A percentile compares a stretch with the other conserved stretches of the same genome.
Evolutionary conservation across 2,888 invertebrate genomes (phyloP).

Genomic region (Callyntrura sp.): DNA sequence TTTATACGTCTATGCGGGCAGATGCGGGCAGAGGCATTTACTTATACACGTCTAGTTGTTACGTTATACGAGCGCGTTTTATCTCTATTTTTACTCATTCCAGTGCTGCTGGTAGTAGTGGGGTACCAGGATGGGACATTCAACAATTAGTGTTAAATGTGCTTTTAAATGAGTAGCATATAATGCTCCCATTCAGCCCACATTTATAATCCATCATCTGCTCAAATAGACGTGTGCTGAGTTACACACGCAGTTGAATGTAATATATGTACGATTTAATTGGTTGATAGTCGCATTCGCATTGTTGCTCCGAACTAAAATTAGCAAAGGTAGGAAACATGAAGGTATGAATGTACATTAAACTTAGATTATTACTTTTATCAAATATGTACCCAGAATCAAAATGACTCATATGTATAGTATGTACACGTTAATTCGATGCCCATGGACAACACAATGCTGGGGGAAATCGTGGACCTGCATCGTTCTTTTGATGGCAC

Average conservation of each 20-base stretch:
- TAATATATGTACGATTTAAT: slow-evolving; percentile 5
- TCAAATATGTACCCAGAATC: slow-evolving; percentile 25
- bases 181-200: too few species aligned
- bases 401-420: not conserved
- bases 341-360: too few species aligned
- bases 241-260: not conserved
- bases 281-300: slow-evolving; percentile 14
- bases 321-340: too few species aligned
- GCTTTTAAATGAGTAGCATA: slow-evolving; percentile 1
- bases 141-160: slow-evolving; percentile 37
- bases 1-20: too few species aligned
- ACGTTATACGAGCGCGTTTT: slow-evolving; percentile 25
- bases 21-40: too few species aligned
- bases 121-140: slow-evolving; percentile 20
- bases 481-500: not conserved
- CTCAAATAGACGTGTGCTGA: too few species aligned
- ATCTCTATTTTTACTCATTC: slow-evolving; percentile 28
- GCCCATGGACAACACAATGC: slow-evolving; percentile 7
- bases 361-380: slow-evolving; percentile 50
- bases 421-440: too few species aligned
- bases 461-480: not conserved
- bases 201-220: too few species aligned
- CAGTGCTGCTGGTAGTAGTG: not conserved
- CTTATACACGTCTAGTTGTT: too few species aligned
- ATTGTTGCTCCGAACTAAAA: slow-evolving; percentile 12